Percentiles rank a stretch among this genome's conserved stretches.
These are phyloP conservation scores for Drosophila recens DNA, from an alignment of 2,888 invertebrate genomes.

Conservation along the genomic window DNA sequence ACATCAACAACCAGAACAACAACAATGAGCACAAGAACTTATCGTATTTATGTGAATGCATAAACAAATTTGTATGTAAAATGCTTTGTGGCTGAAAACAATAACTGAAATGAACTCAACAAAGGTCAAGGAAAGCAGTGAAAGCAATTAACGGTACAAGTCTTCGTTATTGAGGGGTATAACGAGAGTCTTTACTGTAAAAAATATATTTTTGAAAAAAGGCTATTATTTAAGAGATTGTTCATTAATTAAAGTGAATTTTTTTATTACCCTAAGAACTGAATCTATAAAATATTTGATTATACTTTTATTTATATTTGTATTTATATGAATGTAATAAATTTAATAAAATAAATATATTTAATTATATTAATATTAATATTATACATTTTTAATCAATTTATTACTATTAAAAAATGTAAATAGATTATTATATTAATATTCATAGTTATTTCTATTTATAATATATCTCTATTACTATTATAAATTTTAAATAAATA, in stretches of 20 bases:
- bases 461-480: not conserved
- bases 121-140: conserved; percentile 26
- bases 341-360: too few species aligned
- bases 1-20: not conserved
- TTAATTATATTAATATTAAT: too few species aligned
- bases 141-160: conserved; percentile 15
- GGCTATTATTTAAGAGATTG: not conserved
- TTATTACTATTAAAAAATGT: too few species aligned
- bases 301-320: not conserved
- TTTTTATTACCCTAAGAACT: not conserved
- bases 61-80: conserved; percentile 6
- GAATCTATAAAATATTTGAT: not conserved
- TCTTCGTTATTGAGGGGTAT: not conserved
- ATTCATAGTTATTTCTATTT: not conserved
- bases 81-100: conserved; percentile 2
- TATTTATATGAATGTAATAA: not conserved
- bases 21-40: conserved; percentile 1
- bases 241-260: not conserved
- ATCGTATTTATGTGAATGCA: not conserved
- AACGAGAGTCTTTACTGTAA: not conserved
- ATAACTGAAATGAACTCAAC: conserved; percentile 15
- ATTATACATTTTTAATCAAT: too few species aligned
- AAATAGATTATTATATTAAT: not conserved
- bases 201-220: not conserved
- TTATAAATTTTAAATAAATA: too few species aligned